Base-by-base conservation (phyloP, 2,797 vertebrate genomes). In the Borostomias antarcticus region DNA sequence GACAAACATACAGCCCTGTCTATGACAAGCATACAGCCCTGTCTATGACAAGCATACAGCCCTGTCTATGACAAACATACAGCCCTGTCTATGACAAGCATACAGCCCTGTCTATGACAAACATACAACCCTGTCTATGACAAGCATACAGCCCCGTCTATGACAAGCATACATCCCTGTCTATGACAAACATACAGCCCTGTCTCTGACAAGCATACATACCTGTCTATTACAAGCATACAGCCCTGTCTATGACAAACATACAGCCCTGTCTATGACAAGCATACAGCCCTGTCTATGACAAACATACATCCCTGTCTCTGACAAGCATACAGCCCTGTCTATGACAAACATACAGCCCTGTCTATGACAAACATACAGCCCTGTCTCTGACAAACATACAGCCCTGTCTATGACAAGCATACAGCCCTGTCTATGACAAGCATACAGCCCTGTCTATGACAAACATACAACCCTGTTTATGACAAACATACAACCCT, bases 101-200 rank as follows among this genome's bases (percentile, higher is more conserved):
- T n/a, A 48, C 66, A 30, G 47, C 71, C 58, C 59, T 48, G 51
- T 71, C 13, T 23, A 1, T 40, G 4, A 5, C 13, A n/a, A n/a
- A n/a, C 35, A 11, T 8, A 40, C 35, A 45, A 15, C 37, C 37
- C 37, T 15, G 37, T 15, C 37, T 40, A 9, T 37, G 9, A 7
- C 35, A 8, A 11, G 3, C n/a, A 37, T 11, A 37, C 35, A 37
- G 35, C 35, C 13, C 35, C 35, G 35, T 8, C 35, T 37, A 7
- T 40, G n/a, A n/a, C n/a, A n/a, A n/a, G n/a, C n/a, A n/a, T n/a
- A 48, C 66, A 30, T 40, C 71, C 58, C 59, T 48, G 51, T 71
- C 13, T 23, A 1, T 40, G 4, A 5, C 13, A n/a, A n/a, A n/a
- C 35, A 11, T 8, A 40, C 35, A 45, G 37, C 37, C 37, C 37